Conservation (phyloP, 2,888 invertebrate genomes). For the Arge pagana region DNA sequence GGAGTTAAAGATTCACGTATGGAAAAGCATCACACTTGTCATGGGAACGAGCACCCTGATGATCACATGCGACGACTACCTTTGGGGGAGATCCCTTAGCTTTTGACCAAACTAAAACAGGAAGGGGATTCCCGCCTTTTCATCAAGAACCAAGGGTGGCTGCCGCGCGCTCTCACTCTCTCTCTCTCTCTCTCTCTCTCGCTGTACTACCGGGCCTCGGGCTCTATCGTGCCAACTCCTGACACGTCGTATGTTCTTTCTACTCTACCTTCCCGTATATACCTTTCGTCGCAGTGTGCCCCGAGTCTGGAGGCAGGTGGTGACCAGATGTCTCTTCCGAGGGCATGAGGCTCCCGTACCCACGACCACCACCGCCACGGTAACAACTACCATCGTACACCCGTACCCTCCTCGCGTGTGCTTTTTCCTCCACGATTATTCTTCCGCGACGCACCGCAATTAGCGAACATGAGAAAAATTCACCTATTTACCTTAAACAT, state of each 20-base stretch:
- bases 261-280: slow-evolving; percentile 7
- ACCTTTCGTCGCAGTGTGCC: not conserved
- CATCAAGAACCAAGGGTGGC: too few species aligned
- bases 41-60: slow-evolving; percentile 51
- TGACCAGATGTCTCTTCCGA: slow-evolving; percentile 53
- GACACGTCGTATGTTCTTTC: not conserved
- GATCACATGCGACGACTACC: not conserved
- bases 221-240: slow-evolving; percentile 1
- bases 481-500: too few species aligned
- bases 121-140: slow-evolving; percentile 12
- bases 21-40: slow-evolving; percentile 52
- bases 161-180: too few species aligned
- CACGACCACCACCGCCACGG: too few species aligned
- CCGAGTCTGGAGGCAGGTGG: slow-evolving; percentile 48
- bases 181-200: too few species aligned
- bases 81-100: too few species aligned
- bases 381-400: too few species aligned
- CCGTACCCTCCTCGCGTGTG: too few species aligned
- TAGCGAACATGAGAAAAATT: too few species aligned
- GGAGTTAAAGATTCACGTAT: slow-evolving; percentile 51
- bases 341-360: not conserved
- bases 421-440: too few species aligned
- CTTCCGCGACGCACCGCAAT: too few species aligned
- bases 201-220: too few species aligned
- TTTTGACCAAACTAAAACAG: not conserved